Conservation (phyloP, 2,113 vertebrate genomes). For the Oceanites oceanicus region DNA sequence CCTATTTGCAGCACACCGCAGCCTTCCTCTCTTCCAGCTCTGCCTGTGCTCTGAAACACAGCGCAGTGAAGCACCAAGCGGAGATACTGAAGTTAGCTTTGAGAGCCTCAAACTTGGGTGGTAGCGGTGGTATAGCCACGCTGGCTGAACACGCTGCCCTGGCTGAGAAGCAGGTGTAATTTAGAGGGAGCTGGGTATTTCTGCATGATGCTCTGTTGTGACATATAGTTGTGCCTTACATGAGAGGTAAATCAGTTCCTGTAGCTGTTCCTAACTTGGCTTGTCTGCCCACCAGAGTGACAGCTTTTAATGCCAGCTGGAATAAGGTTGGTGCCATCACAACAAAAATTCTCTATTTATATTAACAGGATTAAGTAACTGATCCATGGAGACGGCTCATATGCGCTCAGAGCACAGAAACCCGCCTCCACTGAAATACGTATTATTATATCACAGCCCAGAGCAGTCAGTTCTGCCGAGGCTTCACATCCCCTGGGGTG, state of each 20-base stretch:
- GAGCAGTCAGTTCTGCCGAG: background rate
- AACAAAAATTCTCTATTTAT: conserved; percentile 3
- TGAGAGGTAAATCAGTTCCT: background rate
- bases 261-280: background rate
- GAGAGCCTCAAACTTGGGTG: background rate
- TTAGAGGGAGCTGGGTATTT: background rate
- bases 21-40: background rate
- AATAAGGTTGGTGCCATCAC: background rate
- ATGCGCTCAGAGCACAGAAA: background rate
- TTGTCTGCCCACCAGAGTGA: background rate
- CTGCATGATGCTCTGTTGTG: background rate
- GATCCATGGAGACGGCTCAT: background rate
- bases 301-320: conserved; percentile 40
- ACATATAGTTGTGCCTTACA: background rate
- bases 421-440: background rate
- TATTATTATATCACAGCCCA: background rate
- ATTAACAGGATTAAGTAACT: conserved; percentile 25
- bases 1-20: accelerated
- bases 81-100: background rate
- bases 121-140: accelerated
- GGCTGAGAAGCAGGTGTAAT: background rate
- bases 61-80: background rate
- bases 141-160: background rate
- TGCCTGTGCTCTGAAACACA: background rate
- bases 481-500: background rate